phyloP scores from a whole-genome alignment of 92 coral and sea anemone genomes.

The Pocillopora grandis region DNA sequence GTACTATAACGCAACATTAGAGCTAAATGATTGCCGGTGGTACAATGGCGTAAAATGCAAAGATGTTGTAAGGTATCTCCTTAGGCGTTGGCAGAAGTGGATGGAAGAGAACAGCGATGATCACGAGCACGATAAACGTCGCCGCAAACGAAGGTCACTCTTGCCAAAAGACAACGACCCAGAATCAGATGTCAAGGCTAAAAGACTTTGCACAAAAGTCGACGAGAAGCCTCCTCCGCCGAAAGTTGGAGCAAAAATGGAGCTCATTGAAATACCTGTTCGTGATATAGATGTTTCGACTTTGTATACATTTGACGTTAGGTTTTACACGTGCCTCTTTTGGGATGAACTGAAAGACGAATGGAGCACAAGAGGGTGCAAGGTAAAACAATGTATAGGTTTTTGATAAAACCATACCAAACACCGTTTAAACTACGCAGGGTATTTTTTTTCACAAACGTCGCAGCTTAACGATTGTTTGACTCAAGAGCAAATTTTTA shows the following conservation, averaged over 20 bases:
- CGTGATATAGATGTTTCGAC: conserved; percentile 35
- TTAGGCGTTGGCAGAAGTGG: background rate
- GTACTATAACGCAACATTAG: background rate
- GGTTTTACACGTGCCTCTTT: conserved; percentile 69
- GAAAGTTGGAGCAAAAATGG: conserved; percentile 43
- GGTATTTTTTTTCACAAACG: too few species aligned
- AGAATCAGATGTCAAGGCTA: background rate
- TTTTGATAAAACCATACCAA: background rate
- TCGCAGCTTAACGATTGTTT: too few species aligned
- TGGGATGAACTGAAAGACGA: conserved; percentile 60
- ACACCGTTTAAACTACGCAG: too few species aligned
- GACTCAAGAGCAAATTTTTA: too few species aligned
- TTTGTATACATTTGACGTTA: conserved; percentile 58
- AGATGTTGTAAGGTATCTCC: background rate
- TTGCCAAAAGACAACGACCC: background rate
- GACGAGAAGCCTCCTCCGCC: conserved; percentile 69
- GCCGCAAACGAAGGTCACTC: conserved; percentile 21
- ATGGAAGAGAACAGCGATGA: background rate
- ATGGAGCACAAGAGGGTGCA: conserved; percentile 83
- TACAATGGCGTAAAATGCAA: background rate
- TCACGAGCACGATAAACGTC: background rate
- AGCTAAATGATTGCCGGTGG: background rate
- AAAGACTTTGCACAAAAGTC: conserved; percentile 36
- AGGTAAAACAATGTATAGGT: conserved; percentile 40
- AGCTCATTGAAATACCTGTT: conserved; percentile 52